A percentile compares a stretch with the other conserved stretches of the same genome.
Evolutionary conservation across 2,888 invertebrate species (phyloP).

Genomic region (Gibbula magus): DNA sequence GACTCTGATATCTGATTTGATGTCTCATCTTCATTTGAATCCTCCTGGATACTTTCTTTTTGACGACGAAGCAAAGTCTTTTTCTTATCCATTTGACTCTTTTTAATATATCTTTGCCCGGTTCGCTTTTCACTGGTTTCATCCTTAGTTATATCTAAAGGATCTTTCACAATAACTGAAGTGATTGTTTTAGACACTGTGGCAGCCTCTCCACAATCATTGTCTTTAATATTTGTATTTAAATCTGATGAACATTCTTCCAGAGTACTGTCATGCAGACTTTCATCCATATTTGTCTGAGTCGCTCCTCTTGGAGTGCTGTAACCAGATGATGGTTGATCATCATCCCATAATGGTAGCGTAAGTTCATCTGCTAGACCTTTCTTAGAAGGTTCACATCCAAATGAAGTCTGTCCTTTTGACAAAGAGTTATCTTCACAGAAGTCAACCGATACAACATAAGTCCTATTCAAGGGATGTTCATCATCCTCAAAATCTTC

Average conservation of each 20-base stretch:
- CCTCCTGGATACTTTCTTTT: not conserved
- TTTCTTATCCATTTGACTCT: conserved; percentile 4
- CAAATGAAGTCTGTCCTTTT: too few relatives aligned
- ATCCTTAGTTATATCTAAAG: not conserved
- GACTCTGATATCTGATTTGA: not conserved
- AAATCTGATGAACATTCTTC: not conserved
- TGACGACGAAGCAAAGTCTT: not conserved
- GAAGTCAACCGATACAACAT: not conserved
- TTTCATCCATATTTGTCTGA: not conserved
- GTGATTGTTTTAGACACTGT: not conserved
- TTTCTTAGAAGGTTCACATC: too few relatives aligned
- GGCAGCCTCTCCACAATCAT: not conserved
- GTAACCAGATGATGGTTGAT: not conserved
- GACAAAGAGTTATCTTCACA: not conserved
- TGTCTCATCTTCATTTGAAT: not conserved
- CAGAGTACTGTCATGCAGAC: not conserved
- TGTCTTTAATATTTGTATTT: not conserved
- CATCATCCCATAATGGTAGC: not conserved
- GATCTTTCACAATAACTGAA: not conserved
- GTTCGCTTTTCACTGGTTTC: not conserved
- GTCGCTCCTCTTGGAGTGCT: not conserved
- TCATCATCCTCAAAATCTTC: not conserved
- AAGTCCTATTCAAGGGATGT: not conserved
- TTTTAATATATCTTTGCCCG: conserved; percentile 3
- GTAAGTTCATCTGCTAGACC: not conserved